These are phyloP conservation scores for Synergus laeviventris DNA, from an alignment of 2,888 invertebrate genomes.

Conservation along the genomic window DNA sequence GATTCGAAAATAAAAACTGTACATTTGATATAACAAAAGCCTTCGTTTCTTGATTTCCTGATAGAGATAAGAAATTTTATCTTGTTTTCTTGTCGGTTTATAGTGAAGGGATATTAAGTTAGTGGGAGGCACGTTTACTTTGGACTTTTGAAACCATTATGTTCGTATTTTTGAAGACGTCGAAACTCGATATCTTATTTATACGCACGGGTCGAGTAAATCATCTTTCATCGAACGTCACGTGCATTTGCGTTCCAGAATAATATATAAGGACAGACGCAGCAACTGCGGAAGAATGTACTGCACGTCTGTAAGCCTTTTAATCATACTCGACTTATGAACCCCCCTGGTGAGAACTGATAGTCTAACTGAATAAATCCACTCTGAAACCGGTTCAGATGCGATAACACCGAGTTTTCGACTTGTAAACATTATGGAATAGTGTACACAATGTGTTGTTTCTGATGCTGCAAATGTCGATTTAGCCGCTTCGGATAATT, in stretches of 20 bases:
- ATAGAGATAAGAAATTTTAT: neutral
- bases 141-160: conserved; percentile 1
- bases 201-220: conserved; percentile 7
- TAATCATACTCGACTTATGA: conserved; percentile 67
- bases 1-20: conserved; percentile 62
- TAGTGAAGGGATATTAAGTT: neutral
- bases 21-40: conserved; percentile 57
- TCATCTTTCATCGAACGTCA: conserved; percentile 6
- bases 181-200: neutral
- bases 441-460: conserved; percentile 11
- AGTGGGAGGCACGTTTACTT: neutral
- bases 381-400: conserved; percentile 66
- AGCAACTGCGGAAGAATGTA: conserved; percentile 52
- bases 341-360: conserved; percentile 65
- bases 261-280: neutral
- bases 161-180: neutral
- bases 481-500: neutral
- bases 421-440: conserved; percentile 65
- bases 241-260: conserved; percentile 16
- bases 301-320: conserved; percentile 48
- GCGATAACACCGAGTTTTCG: conserved; percentile 59
- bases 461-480: neutral
- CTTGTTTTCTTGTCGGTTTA: neutral
- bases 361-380: conserved; percentile 69
- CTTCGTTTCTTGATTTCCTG: conserved; percentile 7